Base-by-base conservation (phyloP, 2,113 vertebrate genomes). In the Clupea harengus region DNA sequence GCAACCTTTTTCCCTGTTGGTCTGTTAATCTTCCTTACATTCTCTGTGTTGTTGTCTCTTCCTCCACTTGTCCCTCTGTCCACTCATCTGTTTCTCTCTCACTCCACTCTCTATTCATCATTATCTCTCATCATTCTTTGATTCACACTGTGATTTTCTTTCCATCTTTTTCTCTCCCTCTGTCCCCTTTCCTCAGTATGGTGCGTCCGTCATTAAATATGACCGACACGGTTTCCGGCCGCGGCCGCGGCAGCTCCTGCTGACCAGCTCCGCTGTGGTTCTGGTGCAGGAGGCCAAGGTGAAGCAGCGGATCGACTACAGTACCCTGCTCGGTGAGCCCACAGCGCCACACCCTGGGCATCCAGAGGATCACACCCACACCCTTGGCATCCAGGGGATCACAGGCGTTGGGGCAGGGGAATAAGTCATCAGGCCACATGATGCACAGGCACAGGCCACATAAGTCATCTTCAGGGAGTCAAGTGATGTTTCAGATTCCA, bases 211-310 rank as follows among this genome's bases (percentile, higher is more conserved):
- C 15, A 95, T 94, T n/a, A 99, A 99, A 90, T 98, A 99, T 0
- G 98, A 99, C 94, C 95, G 97, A 45, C 97, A 93, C 84, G 98
- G 98, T 39, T 99, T 97, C 93, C 97, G 97, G 81, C 94, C 98
- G 0, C 93, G 98, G 5, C 85, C 95, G 0, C 96, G 98, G 85
- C 98, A 99, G 93, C 95, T 99, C 84, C 94, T 99, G 13, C 96
- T 99, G 49, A 96, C 96, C 0, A 93, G 95, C 86, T 94, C 78
- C 0, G 95, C 96, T 0, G 96, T 94, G 57, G 54, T 98, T 91
- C 90, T 99, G 0, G 96, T 97, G 45, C 97, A 99, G 87, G 96
- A 96, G 1, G 94, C 96, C 93, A 99, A 96, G 92, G 91, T 99
- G 91, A 99, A 99, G 86, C 98, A 99, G 88, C 95, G 93, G 45